Evolutionary conservation across 1,140 invertebrate genomes (phyloP).

Genomic region (Cardiocondyla obscurior): DNA sequence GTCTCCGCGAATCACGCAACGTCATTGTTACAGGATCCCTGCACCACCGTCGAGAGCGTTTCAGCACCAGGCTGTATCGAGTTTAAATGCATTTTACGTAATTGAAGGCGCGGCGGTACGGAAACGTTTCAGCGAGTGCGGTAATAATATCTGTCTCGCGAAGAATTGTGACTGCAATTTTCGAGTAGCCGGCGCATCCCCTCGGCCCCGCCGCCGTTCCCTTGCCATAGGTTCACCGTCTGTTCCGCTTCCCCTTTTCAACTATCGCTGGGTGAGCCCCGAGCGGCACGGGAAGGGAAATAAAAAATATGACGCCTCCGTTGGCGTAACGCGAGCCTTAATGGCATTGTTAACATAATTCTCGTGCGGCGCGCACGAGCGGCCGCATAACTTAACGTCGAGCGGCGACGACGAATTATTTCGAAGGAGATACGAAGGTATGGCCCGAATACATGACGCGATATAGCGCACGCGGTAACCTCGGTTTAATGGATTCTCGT

Average conservation of each 20-base stretch:
- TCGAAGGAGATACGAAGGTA: constrained; percentile 48
- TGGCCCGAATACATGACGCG: constrained; percentile 41
- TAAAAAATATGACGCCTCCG: constrained; percentile 67
- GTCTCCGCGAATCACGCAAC: neutral
- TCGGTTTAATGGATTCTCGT: constrained; percentile 30
- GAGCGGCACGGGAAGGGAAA: neutral
- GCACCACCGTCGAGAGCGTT: constrained; percentile 22
- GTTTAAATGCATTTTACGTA: constrained; percentile 79
- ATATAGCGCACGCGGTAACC: neutral
- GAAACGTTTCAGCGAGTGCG: constrained; percentile 67
- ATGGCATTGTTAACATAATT: constrained; percentile 79
- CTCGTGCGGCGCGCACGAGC: constrained; percentile 53
- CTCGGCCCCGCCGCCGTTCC: neutral
- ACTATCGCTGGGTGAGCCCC: neutral
- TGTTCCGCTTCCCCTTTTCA: constrained; percentile 42
- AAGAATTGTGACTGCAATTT: constrained; percentile 81
- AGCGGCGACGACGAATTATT: constrained; percentile 65
- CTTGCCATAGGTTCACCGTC: neutral
- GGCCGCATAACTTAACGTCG: constrained; percentile 63
- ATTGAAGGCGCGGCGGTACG: constrained; percentile 74
- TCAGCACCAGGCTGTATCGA: constrained; percentile 70
- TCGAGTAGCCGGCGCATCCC: constrained; percentile 67
- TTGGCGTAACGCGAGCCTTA: constrained; percentile 69
- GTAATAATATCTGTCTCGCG: constrained; percentile 81
- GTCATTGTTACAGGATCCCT: neutral